Evolutionary conservation across 2,797 vertebrate species (phyloP), one percentile per base, ranked within the genome.

Genomic region (Pseudochirops cupreus): DNA sequence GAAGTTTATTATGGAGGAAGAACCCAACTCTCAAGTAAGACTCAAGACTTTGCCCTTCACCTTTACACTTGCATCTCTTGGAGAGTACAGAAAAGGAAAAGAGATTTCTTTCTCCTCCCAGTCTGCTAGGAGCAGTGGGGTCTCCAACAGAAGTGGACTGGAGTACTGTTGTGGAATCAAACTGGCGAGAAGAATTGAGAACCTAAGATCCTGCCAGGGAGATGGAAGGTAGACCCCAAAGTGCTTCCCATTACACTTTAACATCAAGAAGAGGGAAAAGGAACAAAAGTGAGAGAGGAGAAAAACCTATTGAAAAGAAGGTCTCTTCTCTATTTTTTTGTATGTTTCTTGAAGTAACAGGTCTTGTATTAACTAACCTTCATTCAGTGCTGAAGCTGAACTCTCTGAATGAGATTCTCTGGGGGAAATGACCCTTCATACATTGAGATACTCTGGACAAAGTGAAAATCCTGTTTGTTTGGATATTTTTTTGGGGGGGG

Each of bases 291-390:
- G 39, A 39, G n/a, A 31, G 39, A 39, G 74, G n/a, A 26, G 9
- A 46, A 74, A 82, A n/a, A 62, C 33, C 33, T 21, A 82, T 26
- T 46, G 21, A 3, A 82, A 1, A 56, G 9, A 52, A 31, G 56
- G 82, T 87, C 9, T 94, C 82, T 91, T 97, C 31, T 29, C 29
- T 94, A 57, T 94, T 94, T 95, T 91, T 89, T 33, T 33, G 54
- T 7, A 16, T 52, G 26, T 94, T 29, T 74, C 7, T 55, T 62
- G 12, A 82, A 82, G 7, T 11, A 46, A 31, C 26, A 46, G 39
- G 16, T 94, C 53, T 87, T 90, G 50, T 26, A 50, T 0, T 90
- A 97, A 96, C 91, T 90, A 97, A 96, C 74, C 29, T 95, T 56
- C 92, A 93, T 67, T 29, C 90, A 91, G 58, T 0, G 1, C 74